Percentiles rank a stretch among this genome's conserved stretches.
These are phyloP conservation scores for Mesembrinibis cayennensis DNA, from an alignment of 2,113 vertebrate genomes.

Conservation along the genomic window DNA sequence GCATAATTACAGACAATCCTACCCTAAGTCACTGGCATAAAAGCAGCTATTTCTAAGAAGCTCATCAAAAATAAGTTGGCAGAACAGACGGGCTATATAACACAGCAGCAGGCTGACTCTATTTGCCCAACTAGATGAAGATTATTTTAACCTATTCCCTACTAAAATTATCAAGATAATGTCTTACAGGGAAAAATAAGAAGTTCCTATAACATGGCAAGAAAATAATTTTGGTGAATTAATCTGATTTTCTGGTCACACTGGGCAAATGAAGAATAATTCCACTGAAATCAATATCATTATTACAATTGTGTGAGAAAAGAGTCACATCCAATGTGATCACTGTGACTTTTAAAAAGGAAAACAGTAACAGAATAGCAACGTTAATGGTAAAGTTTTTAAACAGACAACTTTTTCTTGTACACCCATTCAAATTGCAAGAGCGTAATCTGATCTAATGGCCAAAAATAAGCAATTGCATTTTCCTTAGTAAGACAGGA, in stretches of 20 bases:
- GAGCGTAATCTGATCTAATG: neutral
- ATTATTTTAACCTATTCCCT: constrained; percentile 63
- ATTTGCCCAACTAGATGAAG: constrained; percentile 49
- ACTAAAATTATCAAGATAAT: constrained; percentile 50
- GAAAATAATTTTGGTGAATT: constrained; percentile 35
- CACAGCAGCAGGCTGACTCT: constrained; percentile 26
- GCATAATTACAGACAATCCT: constrained; percentile 69
- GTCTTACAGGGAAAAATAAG: constrained; percentile 48
- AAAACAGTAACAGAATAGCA: neutral
- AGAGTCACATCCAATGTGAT: neutral
- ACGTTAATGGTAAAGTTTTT: neutral
- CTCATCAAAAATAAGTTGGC: constrained; percentile 61
- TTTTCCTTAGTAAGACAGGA: neutral
- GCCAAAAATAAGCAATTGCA: neutral
- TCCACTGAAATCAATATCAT: neutral
- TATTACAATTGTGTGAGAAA: neutral
- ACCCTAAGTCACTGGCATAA: constrained; percentile 57
- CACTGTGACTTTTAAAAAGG: neutral
- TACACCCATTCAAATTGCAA: neutral
- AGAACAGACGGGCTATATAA: constrained; percentile 67
- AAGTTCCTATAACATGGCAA: neutral
- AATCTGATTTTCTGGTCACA: constrained; percentile 43
- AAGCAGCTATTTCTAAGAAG: constrained; percentile 51
- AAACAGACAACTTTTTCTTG: neutral
- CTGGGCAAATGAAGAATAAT: constrained; percentile 30